These are phyloP conservation scores for Agriopis aurantiaria DNA, from an alignment of 2,888 invertebrate species.

Conservation along the genomic window DNA sequence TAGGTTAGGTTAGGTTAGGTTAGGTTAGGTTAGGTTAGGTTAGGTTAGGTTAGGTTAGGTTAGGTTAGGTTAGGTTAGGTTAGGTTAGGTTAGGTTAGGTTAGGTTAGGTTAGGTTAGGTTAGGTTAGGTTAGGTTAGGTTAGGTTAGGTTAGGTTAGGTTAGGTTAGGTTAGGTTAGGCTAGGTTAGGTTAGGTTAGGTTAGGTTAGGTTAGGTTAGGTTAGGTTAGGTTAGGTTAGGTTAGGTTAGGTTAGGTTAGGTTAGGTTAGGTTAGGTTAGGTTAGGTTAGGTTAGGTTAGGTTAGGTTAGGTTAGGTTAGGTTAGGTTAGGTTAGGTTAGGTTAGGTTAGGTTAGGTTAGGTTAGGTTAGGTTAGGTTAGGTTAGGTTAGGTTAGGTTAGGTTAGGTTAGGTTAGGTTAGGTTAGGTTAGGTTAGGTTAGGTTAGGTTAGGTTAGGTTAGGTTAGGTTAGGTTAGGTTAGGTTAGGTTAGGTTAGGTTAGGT, in stretches of 20 bases:
- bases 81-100: slow-evolving; percentile 42
- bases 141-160: slow-evolving; percentile 32
- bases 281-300: slow-evolving; percentile 15
- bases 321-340: slow-evolving; percentile 15
- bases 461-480: too few species aligned
- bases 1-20: slow-evolving; percentile 39
- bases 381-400: slow-evolving; percentile 5
- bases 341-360: slow-evolving; percentile 15
- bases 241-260: slow-evolving; percentile 29
- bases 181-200: slow-evolving; percentile 32
- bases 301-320: slow-evolving; percentile 15
- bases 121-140: slow-evolving; percentile 16
- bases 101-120: slow-evolving; percentile 11
- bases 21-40: slow-evolving; percentile 23
- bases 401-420: slow-evolving; percentile 5
- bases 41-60: slow-evolving; percentile 13
- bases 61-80: slow-evolving; percentile 33
- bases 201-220: slow-evolving; percentile 32
- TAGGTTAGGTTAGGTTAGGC: slow-evolving; percentile 32
- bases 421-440: neutral
- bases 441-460: too few species aligned
- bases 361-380: slow-evolving; percentile 6
- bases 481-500: too few species aligned
- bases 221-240: slow-evolving; percentile 29
- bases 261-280: slow-evolving; percentile 15